Evolutionary conservation across 2,797 vertebrate genomes (phyloP).

Genomic region (Artibeus jamaicensis): DNA sequence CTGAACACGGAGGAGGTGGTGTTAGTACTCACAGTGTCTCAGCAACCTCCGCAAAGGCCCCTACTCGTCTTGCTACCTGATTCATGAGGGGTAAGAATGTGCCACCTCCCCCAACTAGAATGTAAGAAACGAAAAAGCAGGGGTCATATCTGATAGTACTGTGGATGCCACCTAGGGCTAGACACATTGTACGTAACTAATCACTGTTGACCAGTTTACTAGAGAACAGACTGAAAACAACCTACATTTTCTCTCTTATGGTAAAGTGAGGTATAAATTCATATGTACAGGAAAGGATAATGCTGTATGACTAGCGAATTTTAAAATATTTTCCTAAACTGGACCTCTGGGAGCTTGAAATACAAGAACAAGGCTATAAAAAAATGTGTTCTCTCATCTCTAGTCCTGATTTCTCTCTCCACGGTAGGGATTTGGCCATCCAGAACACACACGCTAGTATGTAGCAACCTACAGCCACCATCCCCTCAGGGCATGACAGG

Average conservation of each 20-base stretch:
- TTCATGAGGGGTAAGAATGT: background rate
- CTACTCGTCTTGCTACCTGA: background rate
- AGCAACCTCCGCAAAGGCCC: background rate
- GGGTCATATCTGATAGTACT: background rate
- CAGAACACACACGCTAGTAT: background rate
- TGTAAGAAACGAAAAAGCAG: background rate
- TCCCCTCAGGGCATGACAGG: background rate
- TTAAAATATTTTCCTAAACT: slow-evolving; percentile 38
- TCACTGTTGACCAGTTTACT: background rate
- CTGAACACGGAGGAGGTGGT: background rate
- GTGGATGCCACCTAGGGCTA: background rate
- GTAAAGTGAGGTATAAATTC: slow-evolving; percentile 34
- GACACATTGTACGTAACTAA: background rate
- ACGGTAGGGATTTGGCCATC: background rate
- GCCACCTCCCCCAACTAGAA: background rate
- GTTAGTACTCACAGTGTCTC: background rate
- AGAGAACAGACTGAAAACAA: slow-evolving; percentile 39
- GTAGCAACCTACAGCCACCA: background rate
- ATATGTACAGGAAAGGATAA: slow-evolving; percentile 5
- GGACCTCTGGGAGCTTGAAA: slow-evolving; percentile 9
- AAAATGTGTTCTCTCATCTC: background rate
- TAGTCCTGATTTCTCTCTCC: background rate
- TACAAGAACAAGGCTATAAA: background rate
- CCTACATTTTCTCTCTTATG: background rate
- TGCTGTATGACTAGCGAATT: slow-evolving; percentile 7